phyloP scores from a whole-genome alignment of 2,797 vertebrate species.

The Cryptoblepharus egeriae region DNA sequence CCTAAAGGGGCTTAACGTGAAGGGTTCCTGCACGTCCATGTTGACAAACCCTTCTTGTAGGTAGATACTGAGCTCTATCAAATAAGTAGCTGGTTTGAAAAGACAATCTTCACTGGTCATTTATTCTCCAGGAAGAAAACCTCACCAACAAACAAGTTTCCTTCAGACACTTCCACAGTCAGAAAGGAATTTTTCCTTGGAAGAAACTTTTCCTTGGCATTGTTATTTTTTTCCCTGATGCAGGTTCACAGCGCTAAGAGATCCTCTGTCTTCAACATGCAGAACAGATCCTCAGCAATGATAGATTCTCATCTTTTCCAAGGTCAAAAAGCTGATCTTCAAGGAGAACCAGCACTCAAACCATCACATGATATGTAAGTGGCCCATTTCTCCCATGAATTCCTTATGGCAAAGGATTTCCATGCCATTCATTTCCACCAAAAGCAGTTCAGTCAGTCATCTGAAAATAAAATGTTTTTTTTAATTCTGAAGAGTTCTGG shows the following conservation, averaged over 20 bases:
- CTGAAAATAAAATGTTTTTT: not conserved
- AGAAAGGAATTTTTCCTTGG: not conserved
- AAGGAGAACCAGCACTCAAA: not conserved
- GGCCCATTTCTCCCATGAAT: not conserved
- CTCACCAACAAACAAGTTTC: not conserved
- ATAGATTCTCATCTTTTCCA: not conserved
- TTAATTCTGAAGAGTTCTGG: accelerated
- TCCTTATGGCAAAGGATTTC: not conserved
- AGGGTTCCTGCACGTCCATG: not conserved
- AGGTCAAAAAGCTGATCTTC: not conserved
- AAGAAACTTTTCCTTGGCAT: not conserved
- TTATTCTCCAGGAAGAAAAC: not conserved
- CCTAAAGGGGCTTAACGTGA: too few species aligned
- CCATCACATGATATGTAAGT: not conserved
- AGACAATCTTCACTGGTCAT: not conserved
- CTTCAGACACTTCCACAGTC: not conserved
- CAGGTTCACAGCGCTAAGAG: not conserved
- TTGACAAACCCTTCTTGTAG: not conserved
- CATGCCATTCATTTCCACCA: not conserved
- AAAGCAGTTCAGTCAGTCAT: not conserved
- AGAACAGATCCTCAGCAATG: not conserved
- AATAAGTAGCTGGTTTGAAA: not conserved
- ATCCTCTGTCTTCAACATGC: not conserved
- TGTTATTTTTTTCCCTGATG: not conserved
- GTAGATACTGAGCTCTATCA: not conserved